Conservation (phyloP, 2,113 vertebrate genomes). For the Rhinogobius similis region DNA sequence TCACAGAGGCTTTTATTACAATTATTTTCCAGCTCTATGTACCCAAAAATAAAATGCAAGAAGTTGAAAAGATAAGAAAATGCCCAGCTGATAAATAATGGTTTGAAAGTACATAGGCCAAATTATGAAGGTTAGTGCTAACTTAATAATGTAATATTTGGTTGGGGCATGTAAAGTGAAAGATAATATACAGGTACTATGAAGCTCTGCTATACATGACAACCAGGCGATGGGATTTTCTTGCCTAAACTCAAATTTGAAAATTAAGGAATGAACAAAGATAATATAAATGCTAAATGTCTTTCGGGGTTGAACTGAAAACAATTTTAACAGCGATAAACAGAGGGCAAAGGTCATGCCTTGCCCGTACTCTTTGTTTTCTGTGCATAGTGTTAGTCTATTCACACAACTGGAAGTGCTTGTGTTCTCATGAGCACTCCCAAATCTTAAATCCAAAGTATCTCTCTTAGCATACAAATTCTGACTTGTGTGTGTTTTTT, state of each 20-base stretch:
- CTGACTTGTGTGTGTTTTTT: conserved; percentile 7
- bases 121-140: conserved; percentile 43
- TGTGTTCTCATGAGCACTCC: conserved; percentile 8
- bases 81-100: conserved; percentile 73
- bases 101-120: conserved; percentile 22
- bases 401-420: conserved; percentile 54
- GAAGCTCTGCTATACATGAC: conserved; percentile 43
- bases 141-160: not conserved
- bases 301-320: conserved; percentile 36
- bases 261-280: conserved; percentile 39
- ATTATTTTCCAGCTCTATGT: conserved; percentile 9
- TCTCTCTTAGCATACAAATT: conserved; percentile 12
- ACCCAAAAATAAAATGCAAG: conserved; percentile 19
- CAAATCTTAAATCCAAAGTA: not conserved
- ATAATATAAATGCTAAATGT: conserved; percentile 20
- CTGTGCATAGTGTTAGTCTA: conserved; percentile 58
- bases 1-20: conserved; percentile 32
- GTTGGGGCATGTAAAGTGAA: conserved; percentile 12
- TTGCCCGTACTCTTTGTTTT: conserved; percentile 13
- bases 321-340: conserved; percentile 18
- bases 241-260: conserved; percentile 7
- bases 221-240: not conserved
- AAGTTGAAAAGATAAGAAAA: conserved; percentile 56
- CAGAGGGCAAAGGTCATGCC: conserved; percentile 16
- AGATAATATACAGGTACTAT: conserved; percentile 25